phyloP scores from a whole-genome alignment of 2,113 vertebrate species.

The Stegastes partitus region DNA sequence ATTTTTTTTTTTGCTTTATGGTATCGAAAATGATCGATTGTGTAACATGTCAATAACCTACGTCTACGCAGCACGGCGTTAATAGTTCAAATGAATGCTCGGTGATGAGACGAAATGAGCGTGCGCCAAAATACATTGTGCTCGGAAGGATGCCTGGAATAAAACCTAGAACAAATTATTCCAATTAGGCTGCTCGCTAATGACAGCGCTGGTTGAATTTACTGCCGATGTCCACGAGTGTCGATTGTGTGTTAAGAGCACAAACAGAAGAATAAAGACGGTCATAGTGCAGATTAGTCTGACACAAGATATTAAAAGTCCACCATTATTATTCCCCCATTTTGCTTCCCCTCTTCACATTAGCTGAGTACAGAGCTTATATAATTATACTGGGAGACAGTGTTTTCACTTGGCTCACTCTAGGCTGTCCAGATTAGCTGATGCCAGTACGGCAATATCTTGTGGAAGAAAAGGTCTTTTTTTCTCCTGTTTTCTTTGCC shows the following conservation, averaged over 20 bases:
- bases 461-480: slow-evolving; percentile 40
- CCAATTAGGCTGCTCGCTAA: slow-evolving; percentile 51
- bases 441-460: slow-evolving; percentile 41
- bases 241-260: slow-evolving; percentile 33
- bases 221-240: slow-evolving; percentile 45
- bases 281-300: slow-evolving; percentile 47
- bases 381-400: slow-evolving; percentile 57
- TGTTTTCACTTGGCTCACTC: slow-evolving; percentile 57
- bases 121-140: slow-evolving; percentile 20
- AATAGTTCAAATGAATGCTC: slow-evolving; percentile 32
- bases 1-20: background rate
- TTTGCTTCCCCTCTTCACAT: slow-evolving; percentile 56
- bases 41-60: slow-evolving; percentile 30
- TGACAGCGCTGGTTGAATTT: slow-evolving; percentile 42
- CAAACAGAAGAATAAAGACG: slow-evolving; percentile 25
- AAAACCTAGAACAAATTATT: slow-evolving; percentile 63
- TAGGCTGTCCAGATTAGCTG: slow-evolving; percentile 59
- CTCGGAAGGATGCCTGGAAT: slow-evolving; percentile 35
- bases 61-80: slow-evolving; percentile 16
- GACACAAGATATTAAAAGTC: slow-evolving; percentile 52
- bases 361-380: slow-evolving; percentile 55
- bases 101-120: slow-evolving; percentile 34
- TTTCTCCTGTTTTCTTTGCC: slow-evolving; percentile 23
- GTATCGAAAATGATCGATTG: background rate
- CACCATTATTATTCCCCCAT: slow-evolving; percentile 52